Evolutionary conservation across 2,113 vertebrate genomes (phyloP), one percentile per base, ranked within the genome.

Genomic region (Anhinga rufa): DNA sequence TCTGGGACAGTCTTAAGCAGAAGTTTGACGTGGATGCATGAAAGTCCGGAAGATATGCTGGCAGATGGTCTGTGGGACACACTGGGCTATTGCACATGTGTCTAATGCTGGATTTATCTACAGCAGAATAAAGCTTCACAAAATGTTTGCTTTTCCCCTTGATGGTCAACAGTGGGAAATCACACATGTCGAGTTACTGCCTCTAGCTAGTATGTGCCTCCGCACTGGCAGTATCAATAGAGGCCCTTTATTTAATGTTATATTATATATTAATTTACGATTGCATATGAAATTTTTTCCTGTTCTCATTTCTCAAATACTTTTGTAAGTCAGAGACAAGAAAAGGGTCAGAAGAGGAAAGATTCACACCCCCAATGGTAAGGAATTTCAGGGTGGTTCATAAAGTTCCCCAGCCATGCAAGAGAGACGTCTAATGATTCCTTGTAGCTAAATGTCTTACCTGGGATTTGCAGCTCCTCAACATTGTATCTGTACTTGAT

Each of bases 371-470:
- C 4, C 17, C 34, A 69, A 40, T 57, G 1, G 24, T 71, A 10
- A 55, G 54, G 26, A 75, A 58, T 85, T 79, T 71, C 48, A 55
- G 32, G 17, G 17, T 68, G 32, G 4, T 87, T 71, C 8, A 3
- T 36, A 4, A 92, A 66, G 14, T 22, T 85, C 7, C 38, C 17
- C 74, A 78, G 29, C 26, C n/a, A 6, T 21, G 18, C 0, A 0
- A 71, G 51, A 87, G 32, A 36, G 44, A 51, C 60, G 87, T 42
- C 28, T 17, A 64, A 6, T 24, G 7, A 64, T 57, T 79, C 18
- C 20, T 78, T 40, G 17, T 0, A 31, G 44, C 31, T 44, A 44
- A 76, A 72, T 57, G 4, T 57, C n/a, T 44, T 34, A 54, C 18
- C 9, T 17, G 14, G 31, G 5, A 51, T 82, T 92, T 78, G 38